Evolutionary conservation across 2,888 invertebrate genomes (phyloP), one percentile per base, ranked within the genome.

Genomic region (Himalopsyche japonica): DNA sequence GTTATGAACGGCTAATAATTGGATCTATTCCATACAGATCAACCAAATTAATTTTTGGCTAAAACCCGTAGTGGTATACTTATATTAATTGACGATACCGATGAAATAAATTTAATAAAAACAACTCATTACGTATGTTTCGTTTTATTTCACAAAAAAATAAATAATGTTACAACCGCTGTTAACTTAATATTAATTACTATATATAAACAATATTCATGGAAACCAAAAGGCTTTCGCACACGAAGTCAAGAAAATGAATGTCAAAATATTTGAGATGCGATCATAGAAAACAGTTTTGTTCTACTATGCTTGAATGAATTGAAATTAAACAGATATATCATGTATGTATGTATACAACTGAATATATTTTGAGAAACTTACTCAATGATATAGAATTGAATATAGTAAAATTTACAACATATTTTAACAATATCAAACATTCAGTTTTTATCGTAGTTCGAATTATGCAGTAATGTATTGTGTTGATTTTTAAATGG

Each of bases 101-200:
- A 34, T 48, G n/a, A 48, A 48, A 7, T 5, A n/a, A 57, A 57
- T 20, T 20, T 2, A 57, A 57, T 57, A 20, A 57, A n/a, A 57
- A 57, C 57, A 57, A 57, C 20, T 57, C 7, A 6, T 3, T 57
- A 57, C 79, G 80, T 83, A 82, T 85, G 84, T 85, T 77, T 82
- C 15, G 79, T 86, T 83, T 78, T 79, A 85, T 86, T 79, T 85
- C 81, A 83, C 48, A 82, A 79, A 34, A n/a, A 84, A 27, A 70
- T 49, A 27, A 86, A 79, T 84, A 84, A 82, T 87, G 85, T 86
- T 81, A 87, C 87, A 87, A 87, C 85, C 82, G 86, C 84, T 81
- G 24, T 57, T 6, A 57, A 57, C 57, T 57, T 57, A 57, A 20
- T 15, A 57, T 57, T 57, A 57, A 57, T 20, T 24, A 57, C 7